phyloP scores from a whole-genome alignment of 2,797 vertebrate genomes.

The Stomatorhinus walkeri region DNA sequence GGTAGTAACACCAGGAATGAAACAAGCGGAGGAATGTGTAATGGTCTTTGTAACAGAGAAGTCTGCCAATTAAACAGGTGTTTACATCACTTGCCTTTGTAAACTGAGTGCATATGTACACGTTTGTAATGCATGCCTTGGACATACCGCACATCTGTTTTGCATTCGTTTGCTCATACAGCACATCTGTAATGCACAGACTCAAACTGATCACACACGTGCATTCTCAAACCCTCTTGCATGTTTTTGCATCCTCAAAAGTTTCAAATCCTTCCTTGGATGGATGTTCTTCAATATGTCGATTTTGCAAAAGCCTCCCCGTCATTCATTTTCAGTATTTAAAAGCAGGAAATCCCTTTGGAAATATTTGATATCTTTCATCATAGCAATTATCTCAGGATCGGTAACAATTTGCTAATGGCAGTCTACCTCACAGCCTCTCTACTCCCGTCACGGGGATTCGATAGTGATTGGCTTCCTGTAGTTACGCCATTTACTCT shows the following conservation, averaged over 20 bases:
- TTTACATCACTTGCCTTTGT: not conserved
- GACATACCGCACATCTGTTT: not conserved
- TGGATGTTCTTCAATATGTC: not conserved
- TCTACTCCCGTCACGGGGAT: not conserved
- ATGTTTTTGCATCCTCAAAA: not conserved
- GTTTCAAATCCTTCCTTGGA: not conserved
- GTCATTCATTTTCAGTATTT: not conserved
- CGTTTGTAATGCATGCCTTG: not conserved
- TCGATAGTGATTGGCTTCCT: not conserved
- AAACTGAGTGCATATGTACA: not conserved
- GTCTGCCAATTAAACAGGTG: not conserved
- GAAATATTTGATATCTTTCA: not conserved
- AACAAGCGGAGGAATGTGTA: not conserved
- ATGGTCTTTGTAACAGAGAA: not conserved
- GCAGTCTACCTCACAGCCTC: not conserved
- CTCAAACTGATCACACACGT: not conserved
- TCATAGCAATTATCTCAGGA: not conserved
- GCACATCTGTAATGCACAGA: not conserved
- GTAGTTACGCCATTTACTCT: not conserved
- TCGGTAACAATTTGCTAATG: not conserved
- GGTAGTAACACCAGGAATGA: not conserved
- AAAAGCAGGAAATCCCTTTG: not conserved
- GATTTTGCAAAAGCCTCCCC: not conserved
- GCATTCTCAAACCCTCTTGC: not conserved
- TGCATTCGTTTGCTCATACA: not conserved